Conservation (phyloP, 1,140 invertebrate genomes). For the Copidosoma floridanum region DNA sequence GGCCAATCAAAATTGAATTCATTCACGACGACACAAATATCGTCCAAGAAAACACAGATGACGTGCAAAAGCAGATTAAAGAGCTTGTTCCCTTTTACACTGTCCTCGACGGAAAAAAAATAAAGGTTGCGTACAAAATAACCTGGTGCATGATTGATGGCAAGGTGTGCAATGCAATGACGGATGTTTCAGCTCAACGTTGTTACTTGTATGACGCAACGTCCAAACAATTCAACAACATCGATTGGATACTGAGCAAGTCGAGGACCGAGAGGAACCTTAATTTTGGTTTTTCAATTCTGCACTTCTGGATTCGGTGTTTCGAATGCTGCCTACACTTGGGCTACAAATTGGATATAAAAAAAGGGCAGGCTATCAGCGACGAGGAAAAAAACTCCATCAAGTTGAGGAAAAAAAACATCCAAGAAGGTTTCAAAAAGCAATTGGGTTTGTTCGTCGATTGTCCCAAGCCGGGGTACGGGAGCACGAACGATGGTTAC, state of each 20-base stretch:
- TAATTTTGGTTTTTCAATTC: constrained; percentile 40
- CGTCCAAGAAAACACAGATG: too few relatives aligned
- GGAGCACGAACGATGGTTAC: too few relatives aligned
- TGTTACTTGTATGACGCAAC: constrained; percentile 42
- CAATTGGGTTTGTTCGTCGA: not conserved
- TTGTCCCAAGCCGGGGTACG: too few relatives aligned
- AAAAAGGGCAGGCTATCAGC: constrained; percentile 29
- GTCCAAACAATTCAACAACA: constrained; percentile 27
- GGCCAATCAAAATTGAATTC: too few relatives aligned
- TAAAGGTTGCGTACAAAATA: too few relatives aligned
- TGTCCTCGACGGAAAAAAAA: too few relatives aligned
- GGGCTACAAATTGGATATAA: constrained; percentile 35
- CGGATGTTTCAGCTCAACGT: constrained; percentile 31
- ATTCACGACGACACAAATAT: too few relatives aligned
- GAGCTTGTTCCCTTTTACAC: too few relatives aligned
- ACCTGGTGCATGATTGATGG: too few relatives aligned
- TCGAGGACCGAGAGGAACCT: constrained; percentile 24
- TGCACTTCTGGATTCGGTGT: too few relatives aligned
- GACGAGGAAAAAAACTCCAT: not conserved
- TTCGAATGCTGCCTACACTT: constrained; percentile 39
- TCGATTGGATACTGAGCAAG: constrained; percentile 14
- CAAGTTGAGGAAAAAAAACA: not conserved
- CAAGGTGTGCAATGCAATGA: not conserved
- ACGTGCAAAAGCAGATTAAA: too few relatives aligned
- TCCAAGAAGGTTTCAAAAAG: not conserved